These are phyloP conservation scores for Archocentrus centrarchus DNA, from an alignment of 2,113 vertebrate genomes.

Conservation along the genomic window DNA sequence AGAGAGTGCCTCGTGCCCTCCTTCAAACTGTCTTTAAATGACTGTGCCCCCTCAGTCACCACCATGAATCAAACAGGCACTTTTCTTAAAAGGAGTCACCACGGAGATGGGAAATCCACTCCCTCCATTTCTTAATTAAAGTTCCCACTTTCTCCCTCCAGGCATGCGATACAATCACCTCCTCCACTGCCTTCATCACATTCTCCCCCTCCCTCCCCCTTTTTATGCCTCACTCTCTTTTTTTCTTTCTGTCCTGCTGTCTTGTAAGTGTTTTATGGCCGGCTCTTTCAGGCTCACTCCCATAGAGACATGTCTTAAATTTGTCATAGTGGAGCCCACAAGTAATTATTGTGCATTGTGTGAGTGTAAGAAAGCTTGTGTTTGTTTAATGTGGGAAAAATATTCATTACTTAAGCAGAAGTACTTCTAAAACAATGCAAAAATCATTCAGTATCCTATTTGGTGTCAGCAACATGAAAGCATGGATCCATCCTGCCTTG, in stretches of 20 bases:
- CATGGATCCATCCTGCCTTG: too few relatives aligned
- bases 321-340: slow-evolving; percentile 40
- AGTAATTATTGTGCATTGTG: slow-evolving; percentile 47
- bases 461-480: too few relatives aligned
- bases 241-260: slow-evolving; percentile 29
- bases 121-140: slow-evolving; percentile 72
- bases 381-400: slow-evolving; percentile 18
- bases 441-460: neutral
- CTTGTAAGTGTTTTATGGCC: slow-evolving; percentile 61
- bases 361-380: neutral
- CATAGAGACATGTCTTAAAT: slow-evolving; percentile 46
- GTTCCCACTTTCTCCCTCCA: slow-evolving; percentile 64
- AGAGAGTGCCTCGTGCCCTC: slow-evolving; percentile 47
- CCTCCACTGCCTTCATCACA: slow-evolving; percentile 58
- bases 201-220: slow-evolving; percentile 24
- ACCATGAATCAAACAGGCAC: slow-evolving; percentile 56
- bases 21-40: slow-evolving; percentile 53
- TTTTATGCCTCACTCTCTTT: slow-evolving; percentile 32
- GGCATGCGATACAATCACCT: slow-evolving; percentile 70
- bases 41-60: slow-evolving; percentile 40
- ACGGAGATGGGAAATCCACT: slow-evolving; percentile 62
- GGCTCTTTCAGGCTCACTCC: slow-evolving; percentile 34
- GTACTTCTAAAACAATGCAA: neutral
- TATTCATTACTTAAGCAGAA: neutral
- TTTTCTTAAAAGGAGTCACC: slow-evolving; percentile 61